These are phyloP conservation scores for Fragum whitleyi DNA, from an alignment of 2,888 invertebrate species.

Conservation along the genomic window DNA sequence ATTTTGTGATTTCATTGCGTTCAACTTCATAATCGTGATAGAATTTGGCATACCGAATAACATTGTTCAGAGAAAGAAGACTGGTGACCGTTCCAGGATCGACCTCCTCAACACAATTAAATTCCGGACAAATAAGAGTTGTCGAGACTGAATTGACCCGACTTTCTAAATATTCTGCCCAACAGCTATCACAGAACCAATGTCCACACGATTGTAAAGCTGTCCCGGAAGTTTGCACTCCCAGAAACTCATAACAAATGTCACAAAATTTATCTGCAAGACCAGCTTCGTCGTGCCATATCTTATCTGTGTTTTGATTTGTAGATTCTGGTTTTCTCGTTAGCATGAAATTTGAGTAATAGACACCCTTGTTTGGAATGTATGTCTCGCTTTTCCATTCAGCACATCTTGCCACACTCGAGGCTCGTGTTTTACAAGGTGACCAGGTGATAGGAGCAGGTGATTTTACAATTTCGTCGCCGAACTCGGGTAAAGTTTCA, in stretches of 20 bases:
- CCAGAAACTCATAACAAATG: constrained; percentile 67
- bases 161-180: constrained; percentile 64
- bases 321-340: background rate
- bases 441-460: background rate
- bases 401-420: constrained; percentile 35
- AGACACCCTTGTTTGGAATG: constrained; percentile 15
- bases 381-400: constrained; percentile 43
- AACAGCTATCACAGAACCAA: constrained; percentile 74
- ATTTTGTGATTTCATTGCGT: constrained; percentile 49
- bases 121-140: constrained; percentile 66
- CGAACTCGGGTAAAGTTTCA: constrained; percentile 60
- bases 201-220: constrained; percentile 67
- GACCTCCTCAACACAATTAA: constrained; percentile 58
- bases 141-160: constrained; percentile 45
- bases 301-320: too few relatives aligned
- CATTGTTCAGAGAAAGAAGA: constrained; percentile 45
- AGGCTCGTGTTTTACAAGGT: background rate
- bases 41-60: constrained; percentile 46
- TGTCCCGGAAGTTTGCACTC: constrained; percentile 44
- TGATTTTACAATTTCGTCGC: background rate
- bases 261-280: constrained; percentile 51
- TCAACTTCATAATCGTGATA: constrained; percentile 64
- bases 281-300: background rate
- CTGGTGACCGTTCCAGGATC: constrained; percentile 57
- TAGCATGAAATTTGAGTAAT: background rate